phyloP scores from a whole-genome alignment of 2,888 invertebrate species.

The Eupithecia dodoneata region DNA sequence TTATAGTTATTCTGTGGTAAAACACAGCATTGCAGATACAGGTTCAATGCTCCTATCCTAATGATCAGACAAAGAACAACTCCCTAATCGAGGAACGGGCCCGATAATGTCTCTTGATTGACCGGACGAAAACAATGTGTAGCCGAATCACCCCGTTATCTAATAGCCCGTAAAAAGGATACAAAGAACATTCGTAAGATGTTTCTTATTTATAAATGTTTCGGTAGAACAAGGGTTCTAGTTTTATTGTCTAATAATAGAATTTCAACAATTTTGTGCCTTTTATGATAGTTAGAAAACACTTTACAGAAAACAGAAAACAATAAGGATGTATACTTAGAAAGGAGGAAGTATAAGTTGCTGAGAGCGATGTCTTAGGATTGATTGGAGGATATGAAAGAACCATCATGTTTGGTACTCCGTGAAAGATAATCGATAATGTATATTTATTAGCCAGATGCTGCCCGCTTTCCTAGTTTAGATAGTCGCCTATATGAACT shows the following conservation, averaged over 20 bases:
- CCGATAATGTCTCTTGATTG: conserved; percentile 33
- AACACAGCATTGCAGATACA: conserved; percentile 10
- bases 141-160: conserved; percentile 26
- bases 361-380: too few species aligned
- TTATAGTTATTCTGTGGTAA: neutral
- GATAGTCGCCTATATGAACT: too few species aligned
- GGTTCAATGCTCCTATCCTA: neutral
- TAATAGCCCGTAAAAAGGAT: conserved; percentile 42
- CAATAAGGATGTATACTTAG: too few species aligned
- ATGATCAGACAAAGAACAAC: conserved; percentile 16
- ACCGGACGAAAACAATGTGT: conserved; percentile 36
- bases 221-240: neutral
- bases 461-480: too few species aligned
- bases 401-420: too few species aligned
- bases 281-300: too few species aligned
- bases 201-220: conserved; percentile 21
- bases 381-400: too few species aligned
- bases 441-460: too few species aligned
- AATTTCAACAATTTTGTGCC: too few species aligned
- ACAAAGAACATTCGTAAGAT: conserved; percentile 24
- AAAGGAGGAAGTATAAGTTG: too few species aligned
- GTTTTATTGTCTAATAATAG: neutral
- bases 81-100: conserved; percentile 22
- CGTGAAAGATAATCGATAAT: too few species aligned
- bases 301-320: too few species aligned